Conservation (phyloP, 2,113 vertebrate genomes). For the Blennius ocellaris region DNA sequence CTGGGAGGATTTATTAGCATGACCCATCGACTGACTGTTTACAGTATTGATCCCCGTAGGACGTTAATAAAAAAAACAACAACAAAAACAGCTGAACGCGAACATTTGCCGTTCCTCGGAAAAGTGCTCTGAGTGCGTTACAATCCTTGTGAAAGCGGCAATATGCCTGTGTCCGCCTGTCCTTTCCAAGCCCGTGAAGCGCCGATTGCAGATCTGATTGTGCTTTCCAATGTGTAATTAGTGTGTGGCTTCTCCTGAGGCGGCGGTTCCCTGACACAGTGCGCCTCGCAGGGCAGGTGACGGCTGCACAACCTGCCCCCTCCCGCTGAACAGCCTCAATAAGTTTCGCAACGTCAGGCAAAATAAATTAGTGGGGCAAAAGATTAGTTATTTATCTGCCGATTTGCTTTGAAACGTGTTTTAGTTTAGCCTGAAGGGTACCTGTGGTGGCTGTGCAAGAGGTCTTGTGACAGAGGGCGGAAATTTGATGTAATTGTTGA, state of each 20-base stretch:
- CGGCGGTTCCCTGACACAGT: conserved; percentile 12
- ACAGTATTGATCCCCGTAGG: conserved; percentile 24
- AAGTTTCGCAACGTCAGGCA: conserved; percentile 25
- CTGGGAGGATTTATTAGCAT: background rate
- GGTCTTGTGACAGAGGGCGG: too few relatives aligned
- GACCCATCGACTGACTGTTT: background rate
- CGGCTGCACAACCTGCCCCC: conserved; percentile 29
- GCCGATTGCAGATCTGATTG: conserved; percentile 44
- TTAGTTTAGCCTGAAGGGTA: too few relatives aligned
- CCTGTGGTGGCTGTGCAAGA: too few relatives aligned
- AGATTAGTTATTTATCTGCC: too few relatives aligned
- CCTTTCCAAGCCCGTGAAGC: conserved; percentile 7
- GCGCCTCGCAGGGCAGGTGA: conserved; percentile 40
- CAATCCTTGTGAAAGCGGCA: background rate
- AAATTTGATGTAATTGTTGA: too few relatives aligned
- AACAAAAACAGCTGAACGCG: conserved; percentile 6
- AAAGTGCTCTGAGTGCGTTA: conserved; percentile 25
- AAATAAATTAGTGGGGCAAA: background rate
- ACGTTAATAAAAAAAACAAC: conserved; percentile 11
- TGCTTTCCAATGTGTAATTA: conserved; percentile 44
- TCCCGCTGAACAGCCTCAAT: conserved; percentile 5
- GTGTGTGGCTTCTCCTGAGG: conserved; percentile 22
- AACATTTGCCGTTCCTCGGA: conserved; percentile 7
- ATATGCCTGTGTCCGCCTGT: conserved; percentile 8
- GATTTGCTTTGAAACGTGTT: too few relatives aligned